phyloP scores from a whole-genome alignment of 1,140 invertebrate genomes.

The Drosophila bocqueti region DNA sequence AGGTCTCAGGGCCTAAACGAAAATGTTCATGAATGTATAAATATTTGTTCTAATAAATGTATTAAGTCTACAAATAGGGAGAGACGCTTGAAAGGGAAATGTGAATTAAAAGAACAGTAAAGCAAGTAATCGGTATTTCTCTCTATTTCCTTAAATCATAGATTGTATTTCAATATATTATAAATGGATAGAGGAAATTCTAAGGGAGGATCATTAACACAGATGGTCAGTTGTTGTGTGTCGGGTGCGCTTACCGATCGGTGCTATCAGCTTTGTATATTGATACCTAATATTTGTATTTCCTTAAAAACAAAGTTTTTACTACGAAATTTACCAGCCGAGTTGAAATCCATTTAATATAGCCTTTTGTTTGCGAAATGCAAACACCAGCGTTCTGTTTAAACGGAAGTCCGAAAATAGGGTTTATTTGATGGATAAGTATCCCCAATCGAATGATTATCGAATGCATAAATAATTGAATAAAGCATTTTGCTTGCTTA shows the following conservation, averaged over 20 bases:
- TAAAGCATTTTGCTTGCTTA: neutral
- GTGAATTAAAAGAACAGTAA: too few relatives aligned
- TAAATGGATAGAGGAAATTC: too few relatives aligned
- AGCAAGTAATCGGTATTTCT: too few relatives aligned
- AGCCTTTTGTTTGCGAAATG: neutral
- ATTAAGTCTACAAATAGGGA: too few relatives aligned
- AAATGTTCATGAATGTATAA: neutral
- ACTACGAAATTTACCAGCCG: neutral
- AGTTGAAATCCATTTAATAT: neutral
- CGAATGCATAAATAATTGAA: conserved; percentile 12
- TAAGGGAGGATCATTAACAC: too few relatives aligned
- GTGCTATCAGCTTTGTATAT: too few relatives aligned
- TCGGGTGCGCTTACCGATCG: too few relatives aligned
- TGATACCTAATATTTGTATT: too few relatives aligned
- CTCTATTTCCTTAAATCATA: too few relatives aligned
- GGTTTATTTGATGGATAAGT: conserved; percentile 13
- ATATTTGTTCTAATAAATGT: neutral
- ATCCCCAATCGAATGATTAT: conserved; percentile 6
- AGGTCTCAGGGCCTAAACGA: neutral
- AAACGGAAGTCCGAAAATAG: conserved; percentile 1
- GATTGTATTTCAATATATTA: too few relatives aligned
- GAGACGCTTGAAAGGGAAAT: neutral
- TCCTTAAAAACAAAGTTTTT: neutral
- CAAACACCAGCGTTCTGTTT: conserved; percentile 1
- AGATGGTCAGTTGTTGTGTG: too few relatives aligned